A percentile compares a stretch with the other conserved stretches of the same genome.
Evolutionary conservation across 2,113 vertebrate genomes (phyloP).

Genomic region (Aix galericulata): DNA sequence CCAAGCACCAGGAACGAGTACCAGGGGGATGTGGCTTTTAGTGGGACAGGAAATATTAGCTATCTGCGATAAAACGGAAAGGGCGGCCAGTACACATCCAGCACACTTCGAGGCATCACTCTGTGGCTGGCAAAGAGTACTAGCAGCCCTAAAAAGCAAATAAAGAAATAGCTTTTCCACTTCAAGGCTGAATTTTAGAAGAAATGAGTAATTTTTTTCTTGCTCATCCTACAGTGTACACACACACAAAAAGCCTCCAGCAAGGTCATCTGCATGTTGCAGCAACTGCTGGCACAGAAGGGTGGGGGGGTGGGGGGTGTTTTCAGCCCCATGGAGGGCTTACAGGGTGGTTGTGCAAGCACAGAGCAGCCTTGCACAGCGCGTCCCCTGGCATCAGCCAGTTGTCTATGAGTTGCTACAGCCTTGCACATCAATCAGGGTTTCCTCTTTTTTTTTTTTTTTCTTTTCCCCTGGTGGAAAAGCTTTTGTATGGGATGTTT

Average conservation of each 20-base stretch:
- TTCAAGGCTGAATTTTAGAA: background rate
- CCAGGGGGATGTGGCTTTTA: constrained; percentile 54
- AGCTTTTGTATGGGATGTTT: background rate
- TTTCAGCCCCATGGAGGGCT: background rate
- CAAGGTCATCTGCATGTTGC: background rate
- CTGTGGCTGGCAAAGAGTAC: background rate
- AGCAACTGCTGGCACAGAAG: background rate
- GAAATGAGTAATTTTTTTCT: background rate
- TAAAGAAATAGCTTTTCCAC: background rate
- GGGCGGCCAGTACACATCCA: background rate
- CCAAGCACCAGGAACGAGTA: constrained; percentile 68
- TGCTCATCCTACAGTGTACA: background rate
- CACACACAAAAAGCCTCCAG: background rate
- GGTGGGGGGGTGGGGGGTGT: background rate
- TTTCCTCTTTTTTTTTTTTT: background rate
- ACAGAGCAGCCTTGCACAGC: background rate
- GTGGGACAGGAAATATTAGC: constrained; percentile 68
- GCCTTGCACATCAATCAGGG: background rate
- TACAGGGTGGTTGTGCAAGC: background rate
- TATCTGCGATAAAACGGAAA: constrained; percentile 27
- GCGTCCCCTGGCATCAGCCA: rapidly evolving
- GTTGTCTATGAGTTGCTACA: background rate
- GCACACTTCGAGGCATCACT: background rate
- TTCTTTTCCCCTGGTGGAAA: background rate
- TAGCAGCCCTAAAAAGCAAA: background rate